phyloP scores from a whole-genome alignment of 2,113 vertebrate genomes.

The Calonectris borealis region DNA sequence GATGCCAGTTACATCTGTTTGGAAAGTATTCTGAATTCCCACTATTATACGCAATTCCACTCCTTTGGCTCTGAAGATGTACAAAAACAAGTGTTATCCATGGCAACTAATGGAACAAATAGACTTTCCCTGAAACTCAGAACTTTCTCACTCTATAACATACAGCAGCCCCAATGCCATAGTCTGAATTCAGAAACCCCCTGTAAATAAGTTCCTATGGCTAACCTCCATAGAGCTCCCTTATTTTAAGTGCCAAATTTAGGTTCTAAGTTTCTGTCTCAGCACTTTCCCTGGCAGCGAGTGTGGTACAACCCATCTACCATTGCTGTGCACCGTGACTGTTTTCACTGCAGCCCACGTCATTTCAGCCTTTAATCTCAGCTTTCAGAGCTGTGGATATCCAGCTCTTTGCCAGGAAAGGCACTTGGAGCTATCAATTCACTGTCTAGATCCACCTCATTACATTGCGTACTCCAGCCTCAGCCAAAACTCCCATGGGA shows the following conservation, averaged over 20 bases:
- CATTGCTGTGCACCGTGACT: not conserved
- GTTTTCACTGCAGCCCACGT: not conserved
- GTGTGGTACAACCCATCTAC: not conserved
- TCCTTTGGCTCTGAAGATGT: not conserved
- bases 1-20: not conserved
- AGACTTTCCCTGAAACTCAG: not conserved
- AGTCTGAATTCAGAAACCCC: not conserved
- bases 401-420: not conserved
- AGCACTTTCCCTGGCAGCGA: not conserved
- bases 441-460: not conserved
- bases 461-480: not conserved
- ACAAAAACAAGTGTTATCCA: not conserved
- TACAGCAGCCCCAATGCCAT: not conserved
- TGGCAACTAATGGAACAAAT: conserved; percentile 21
- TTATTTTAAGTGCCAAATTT: not conserved
- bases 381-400: not conserved
- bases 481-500: not conserved
- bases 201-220: not conserved
- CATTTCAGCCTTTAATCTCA: not conserved
- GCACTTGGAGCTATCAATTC: not conserved
- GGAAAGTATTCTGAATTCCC: conserved; percentile 1
- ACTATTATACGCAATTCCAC: not conserved
- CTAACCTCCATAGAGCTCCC: not conserved
- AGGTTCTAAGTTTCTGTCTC: not conserved
- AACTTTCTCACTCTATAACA: not conserved